A percentile compares a stretch with the other conserved stretches of the same genome.
Conservation (phyloP, 2,113 vertebrate species). For the Cacatua alba region DNA sequence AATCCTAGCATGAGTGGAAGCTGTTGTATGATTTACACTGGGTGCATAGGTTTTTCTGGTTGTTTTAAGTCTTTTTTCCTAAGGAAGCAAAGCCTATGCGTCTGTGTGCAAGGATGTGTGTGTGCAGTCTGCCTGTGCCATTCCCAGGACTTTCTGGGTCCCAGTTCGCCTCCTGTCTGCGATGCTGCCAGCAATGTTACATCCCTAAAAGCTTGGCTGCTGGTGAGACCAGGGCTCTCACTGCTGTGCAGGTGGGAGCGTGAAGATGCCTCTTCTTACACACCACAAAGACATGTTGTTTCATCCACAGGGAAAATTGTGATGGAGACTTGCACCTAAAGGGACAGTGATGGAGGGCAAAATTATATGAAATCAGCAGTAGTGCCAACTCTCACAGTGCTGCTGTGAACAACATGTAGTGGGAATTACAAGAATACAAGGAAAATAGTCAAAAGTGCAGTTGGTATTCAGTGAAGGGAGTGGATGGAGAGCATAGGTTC, state of each 20-base stretch:
- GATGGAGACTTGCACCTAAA: background rate
- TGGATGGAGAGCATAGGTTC: background rate
- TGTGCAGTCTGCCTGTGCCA: background rate
- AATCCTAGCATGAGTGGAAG: background rate
- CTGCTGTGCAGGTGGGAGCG: fast-evolving
- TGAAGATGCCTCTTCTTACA: background rate
- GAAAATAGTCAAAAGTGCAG: background rate
- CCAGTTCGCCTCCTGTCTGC: background rate
- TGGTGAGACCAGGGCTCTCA: background rate
- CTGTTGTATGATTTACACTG: background rate
- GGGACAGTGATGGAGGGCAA: fast-evolving
- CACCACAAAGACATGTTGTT: background rate
- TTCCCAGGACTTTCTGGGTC: background rate
- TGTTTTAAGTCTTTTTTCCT: background rate
- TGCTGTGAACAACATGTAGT: background rate
- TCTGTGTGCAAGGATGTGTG: background rate
- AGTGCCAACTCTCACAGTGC: background rate
- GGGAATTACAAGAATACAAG: background rate
- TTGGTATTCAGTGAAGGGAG: background rate
- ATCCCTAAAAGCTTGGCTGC: background rate
- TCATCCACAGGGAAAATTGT: background rate
- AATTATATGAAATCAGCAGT: background rate
- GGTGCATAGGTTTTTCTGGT: background rate
- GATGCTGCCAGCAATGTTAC: fast-evolving
- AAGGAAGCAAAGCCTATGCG: background rate